A percentile compares a stretch with the other conserved stretches of the same genome.
Conservation (phyloP, 2,113 vertebrate species). For the Boleophthalmus pectinirostris region DNA sequence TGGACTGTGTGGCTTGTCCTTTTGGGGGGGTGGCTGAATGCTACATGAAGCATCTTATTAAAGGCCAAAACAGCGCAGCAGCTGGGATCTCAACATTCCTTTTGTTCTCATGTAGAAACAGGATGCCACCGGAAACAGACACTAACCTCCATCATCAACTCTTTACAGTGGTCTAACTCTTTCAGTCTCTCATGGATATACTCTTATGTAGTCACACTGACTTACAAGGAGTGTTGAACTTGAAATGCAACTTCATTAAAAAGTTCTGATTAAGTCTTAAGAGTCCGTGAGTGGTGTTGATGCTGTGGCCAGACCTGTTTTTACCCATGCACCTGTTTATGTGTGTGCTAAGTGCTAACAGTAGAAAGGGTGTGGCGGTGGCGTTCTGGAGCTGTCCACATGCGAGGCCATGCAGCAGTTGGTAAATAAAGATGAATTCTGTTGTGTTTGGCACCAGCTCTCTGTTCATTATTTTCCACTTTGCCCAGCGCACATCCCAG, state of each 20-base stretch:
- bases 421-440: conserved; percentile 95
- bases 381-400: conserved; percentile 73
- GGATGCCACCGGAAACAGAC: conserved; percentile 44
- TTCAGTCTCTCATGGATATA: conserved; percentile 16
- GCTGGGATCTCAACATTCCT: conserved; percentile 66
- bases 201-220: conserved; percentile 9
- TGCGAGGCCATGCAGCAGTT: conserved; percentile 82
- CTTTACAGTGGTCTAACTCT: conserved; percentile 18
- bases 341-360: conserved; percentile 14
- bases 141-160: conserved; percentile 42
- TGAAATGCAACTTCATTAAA: not conserved
- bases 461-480: conserved; percentile 89
- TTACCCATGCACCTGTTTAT: conserved; percentile 23
- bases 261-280: not conserved
- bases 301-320: conserved; percentile 49
- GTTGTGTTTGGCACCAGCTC: conserved; percentile 82
- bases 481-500: conserved; percentile 84
- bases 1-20: conserved; percentile 24
- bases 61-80: conserved; percentile 60
- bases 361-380: conserved; percentile 67
- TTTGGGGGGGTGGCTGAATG: conserved; percentile 41
- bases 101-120: conserved; percentile 58
- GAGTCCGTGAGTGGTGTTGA: conserved; percentile 25
- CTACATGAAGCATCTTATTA: conserved; percentile 69
- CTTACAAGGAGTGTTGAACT: conserved; percentile 29